phyloP scores from a whole-genome alignment of 2,113 vertebrate genomes.

The Budorcas taxicolor region DNA sequence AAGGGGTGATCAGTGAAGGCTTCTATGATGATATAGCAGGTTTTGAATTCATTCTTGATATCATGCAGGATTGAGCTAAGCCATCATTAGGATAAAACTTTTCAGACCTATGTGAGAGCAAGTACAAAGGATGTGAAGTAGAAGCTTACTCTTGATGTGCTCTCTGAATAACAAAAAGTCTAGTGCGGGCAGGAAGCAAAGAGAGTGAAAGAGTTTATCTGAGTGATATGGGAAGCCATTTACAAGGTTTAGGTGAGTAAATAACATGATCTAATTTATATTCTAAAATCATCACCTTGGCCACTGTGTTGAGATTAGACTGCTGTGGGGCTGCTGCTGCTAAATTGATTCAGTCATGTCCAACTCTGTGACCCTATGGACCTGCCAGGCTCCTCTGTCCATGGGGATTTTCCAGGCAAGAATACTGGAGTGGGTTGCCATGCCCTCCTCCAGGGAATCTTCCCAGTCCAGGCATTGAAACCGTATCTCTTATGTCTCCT shows the following conservation, averaged over 20 bases:
- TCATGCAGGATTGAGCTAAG: not conserved
- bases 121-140: not conserved
- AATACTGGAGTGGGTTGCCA: not conserved
- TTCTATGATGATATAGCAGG: not conserved
- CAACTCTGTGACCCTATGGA: not conserved
- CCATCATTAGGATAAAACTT: not conserved
- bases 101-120: not conserved
- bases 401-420: not conserved
- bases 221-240: not conserved
- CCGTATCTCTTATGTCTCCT: not conserved
- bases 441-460: not conserved
- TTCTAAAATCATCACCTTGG: not conserved
- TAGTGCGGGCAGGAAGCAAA: not conserved
- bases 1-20: not conserved
- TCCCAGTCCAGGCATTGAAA: not conserved
- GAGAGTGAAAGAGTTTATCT: not conserved
- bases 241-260: not conserved
- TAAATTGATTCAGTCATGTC: not conserved
- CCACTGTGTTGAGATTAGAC: not conserved
- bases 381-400: not conserved
- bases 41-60: not conserved
- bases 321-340: not conserved
- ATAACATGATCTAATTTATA: not conserved
- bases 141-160: not conserved
- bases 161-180: not conserved